Conservation (phyloP, 2,797 vertebrate species). For the Sphenopsis melanotis region DNA sequence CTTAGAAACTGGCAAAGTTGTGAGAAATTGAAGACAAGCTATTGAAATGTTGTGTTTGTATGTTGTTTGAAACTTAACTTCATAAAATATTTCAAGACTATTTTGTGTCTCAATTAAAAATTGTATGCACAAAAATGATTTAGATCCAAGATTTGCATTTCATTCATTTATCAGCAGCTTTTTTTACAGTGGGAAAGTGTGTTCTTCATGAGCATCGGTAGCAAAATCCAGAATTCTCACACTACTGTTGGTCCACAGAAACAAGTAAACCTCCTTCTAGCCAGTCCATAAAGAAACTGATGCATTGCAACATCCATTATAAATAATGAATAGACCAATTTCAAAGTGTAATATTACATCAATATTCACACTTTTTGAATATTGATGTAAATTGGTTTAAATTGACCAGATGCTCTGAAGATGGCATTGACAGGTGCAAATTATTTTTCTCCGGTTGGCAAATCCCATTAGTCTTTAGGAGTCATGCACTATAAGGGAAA, state of each 20-base stretch:
- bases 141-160: background rate
- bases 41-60: background rate
- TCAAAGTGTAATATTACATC: background rate
- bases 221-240: background rate
- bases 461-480: constrained; percentile 21
- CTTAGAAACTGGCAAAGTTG: background rate
- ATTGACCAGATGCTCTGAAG: constrained; percentile 55
- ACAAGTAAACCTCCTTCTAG: background rate
- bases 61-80: background rate
- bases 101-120: background rate
- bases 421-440: constrained; percentile 35
- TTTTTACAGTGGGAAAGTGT: background rate
- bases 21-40: background rate
- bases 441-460: constrained; percentile 20
- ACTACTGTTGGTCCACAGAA: background rate
- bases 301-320: background rate
- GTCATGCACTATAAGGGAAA: background rate
- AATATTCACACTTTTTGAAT: constrained; percentile 13
- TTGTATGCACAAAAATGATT: background rate
- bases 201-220: background rate
- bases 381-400: constrained; percentile 48
- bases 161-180: background rate
- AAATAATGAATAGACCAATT: background rate
- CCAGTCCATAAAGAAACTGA: background rate
- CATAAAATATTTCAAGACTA: background rate